Percentiles rank a stretch among this genome's conserved stretches.
These are phyloP conservation scores for Folsomia candida DNA, from an alignment of 2,888 invertebrate genomes.

Conservation along the genomic window DNA sequence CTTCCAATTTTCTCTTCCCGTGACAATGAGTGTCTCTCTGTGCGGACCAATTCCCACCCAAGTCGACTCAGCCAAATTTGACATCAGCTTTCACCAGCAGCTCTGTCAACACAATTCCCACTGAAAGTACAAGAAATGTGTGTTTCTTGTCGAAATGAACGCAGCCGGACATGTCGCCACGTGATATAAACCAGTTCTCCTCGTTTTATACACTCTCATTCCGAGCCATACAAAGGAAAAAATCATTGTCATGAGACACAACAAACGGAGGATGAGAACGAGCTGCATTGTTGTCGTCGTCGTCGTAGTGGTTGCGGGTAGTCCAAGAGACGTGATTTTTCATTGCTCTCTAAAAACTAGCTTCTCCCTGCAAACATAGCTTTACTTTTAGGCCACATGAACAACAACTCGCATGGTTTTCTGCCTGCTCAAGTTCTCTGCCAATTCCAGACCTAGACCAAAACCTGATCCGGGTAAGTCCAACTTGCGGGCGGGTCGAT, in stretches of 20 bases:
- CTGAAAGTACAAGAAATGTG: neutral
- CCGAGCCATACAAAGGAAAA: neutral
- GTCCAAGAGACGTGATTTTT: neutral
- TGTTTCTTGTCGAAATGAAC: neutral
- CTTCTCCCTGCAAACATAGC: neutral
- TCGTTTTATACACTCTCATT: neutral
- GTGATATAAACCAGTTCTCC: too few relatives aligned
- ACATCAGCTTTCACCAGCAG: neutral
- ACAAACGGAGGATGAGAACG: neutral
- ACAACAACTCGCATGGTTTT: neutral
- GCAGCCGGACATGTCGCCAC: neutral
- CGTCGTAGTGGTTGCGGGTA: neutral
- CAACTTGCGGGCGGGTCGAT: conserved; percentile 20
- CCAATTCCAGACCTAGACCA: neutral
- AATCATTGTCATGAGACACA: neutral
- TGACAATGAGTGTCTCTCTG: neutral
- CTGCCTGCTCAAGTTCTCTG: neutral
- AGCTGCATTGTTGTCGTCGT: neutral
- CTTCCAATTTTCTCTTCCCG: neutral
- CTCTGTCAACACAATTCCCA: neutral
- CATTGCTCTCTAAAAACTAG: neutral
- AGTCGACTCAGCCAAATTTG: neutral
- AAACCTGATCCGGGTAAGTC: neutral
- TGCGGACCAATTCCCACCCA: neutral
- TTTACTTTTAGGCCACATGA: neutral